Percentiles rank a stretch among this genome's conserved stretches.
Evolutionary conservation across 2,113 vertebrate genomes (phyloP).

Genomic region (Dromaius novaehollandiae): DNA sequence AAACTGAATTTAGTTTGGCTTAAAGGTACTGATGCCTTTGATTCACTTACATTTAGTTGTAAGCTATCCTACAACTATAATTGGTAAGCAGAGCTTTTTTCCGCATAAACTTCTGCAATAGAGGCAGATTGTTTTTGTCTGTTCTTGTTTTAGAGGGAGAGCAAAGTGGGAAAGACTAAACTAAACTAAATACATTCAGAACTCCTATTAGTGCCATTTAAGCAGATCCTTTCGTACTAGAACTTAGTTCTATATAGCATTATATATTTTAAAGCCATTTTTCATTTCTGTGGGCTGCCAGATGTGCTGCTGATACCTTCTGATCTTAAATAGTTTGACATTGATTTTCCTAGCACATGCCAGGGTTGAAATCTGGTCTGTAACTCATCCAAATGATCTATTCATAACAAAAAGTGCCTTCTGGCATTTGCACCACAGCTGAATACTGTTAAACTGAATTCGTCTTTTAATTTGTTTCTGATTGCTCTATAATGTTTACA

Average conservation of each 20-base stretch:
- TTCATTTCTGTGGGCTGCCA: conserved; percentile 55
- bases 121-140: not conserved
- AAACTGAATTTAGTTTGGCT: not conserved
- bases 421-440: conserved; percentile 73
- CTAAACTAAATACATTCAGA: conserved; percentile 18
- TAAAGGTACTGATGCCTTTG: not conserved
- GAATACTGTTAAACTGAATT: conserved; percentile 74
- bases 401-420: conserved; percentile 78
- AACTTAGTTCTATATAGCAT: not conserved
- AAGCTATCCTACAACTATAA: not conserved
- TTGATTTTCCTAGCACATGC: conserved; percentile 39
- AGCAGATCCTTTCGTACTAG: not conserved
- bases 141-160: not conserved
- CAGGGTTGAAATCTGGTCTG: conserved; percentile 67
- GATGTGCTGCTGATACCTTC: conserved; percentile 59
- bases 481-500: conserved; percentile 77
- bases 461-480: conserved; percentile 76
- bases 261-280: conserved; percentile 46
- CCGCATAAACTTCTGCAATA: not conserved
- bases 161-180: not conserved
- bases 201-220: conserved; percentile 27
- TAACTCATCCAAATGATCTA: conserved; percentile 71
- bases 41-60: not conserved
- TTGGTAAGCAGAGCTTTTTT: not conserved
- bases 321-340: conserved; percentile 56